Evolutionary conservation across 2,888 invertebrate species (phyloP).

Genomic region (Caenorhabditis sulstoni): DNA sequence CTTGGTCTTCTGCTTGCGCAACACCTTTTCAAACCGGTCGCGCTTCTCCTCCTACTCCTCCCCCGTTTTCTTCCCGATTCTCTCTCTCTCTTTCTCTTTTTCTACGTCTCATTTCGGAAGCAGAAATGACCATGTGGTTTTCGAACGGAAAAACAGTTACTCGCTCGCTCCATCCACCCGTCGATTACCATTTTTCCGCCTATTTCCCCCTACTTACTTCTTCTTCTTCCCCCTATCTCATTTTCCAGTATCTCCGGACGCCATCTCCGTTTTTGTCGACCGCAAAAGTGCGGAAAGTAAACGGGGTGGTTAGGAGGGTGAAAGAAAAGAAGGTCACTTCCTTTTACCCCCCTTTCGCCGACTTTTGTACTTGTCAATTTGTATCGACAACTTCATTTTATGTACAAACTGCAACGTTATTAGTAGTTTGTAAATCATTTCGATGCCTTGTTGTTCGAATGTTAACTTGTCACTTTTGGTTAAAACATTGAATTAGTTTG

Average conservation of each 20-base stretch:
- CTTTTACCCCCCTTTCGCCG: neutral
- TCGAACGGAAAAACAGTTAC: neutral
- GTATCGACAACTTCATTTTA: neutral
- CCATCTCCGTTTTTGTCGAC: conserved; percentile 13
- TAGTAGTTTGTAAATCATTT: no score
- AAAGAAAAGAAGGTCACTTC: conserved; percentile 34
- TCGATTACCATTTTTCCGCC: conserved; percentile 10
- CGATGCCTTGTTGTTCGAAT: conserved; percentile 18
- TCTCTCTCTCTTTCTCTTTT: neutral
- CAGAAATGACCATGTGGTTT: conserved; percentile 1
- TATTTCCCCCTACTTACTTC: neutral
- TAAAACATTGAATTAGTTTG: conserved; percentile 3
- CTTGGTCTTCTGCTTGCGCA: conserved; percentile 20
- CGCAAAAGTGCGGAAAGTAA: conserved; percentile 12
- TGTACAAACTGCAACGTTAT: neutral
- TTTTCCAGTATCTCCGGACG: neutral
- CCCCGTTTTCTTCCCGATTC: conserved; percentile 10
- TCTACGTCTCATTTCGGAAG: neutral
- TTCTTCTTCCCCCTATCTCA: neutral
- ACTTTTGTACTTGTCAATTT: conserved; percentile 5
- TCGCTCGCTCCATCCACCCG: no score
- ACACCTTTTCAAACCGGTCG: conserved; percentile 14
- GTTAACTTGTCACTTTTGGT: conserved; percentile 40
- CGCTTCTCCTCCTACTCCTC: neutral
- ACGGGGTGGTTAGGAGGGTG: neutral